These are phyloP conservation scores for Lagopus muta DNA, from an alignment of 2,113 vertebrate genomes.

Conservation along the genomic window DNA sequence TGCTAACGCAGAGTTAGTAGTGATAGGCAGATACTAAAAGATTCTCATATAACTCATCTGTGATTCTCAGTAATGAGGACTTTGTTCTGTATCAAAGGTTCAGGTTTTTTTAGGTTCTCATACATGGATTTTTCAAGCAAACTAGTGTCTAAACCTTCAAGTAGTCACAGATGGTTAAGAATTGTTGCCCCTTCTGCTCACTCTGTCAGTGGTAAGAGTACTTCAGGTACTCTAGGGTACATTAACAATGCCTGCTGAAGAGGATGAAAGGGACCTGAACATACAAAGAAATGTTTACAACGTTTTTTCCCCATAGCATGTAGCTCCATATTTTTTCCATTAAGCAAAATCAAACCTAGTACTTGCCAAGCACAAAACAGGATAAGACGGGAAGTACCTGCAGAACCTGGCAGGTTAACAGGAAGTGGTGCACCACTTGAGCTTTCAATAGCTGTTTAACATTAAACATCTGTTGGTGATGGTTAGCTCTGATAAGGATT, in stretches of 20 bases:
- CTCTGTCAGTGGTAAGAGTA: too few relatives aligned
- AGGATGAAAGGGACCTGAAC: background rate
- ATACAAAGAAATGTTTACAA: background rate
- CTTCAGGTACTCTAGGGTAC: too few relatives aligned
- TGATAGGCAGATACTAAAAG: background rate
- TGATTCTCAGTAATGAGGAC: background rate
- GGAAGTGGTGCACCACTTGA: constrained; percentile 90
- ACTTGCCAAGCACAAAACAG: background rate
- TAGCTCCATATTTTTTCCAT: background rate
- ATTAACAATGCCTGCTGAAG: background rate
- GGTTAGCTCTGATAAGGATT: constrained; percentile 91
- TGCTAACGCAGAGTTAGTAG: background rate
- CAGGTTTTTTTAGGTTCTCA: background rate
- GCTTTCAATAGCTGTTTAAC: constrained; percentile 92
- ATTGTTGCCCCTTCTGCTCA: background rate
- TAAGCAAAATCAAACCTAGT: rapidly evolving
- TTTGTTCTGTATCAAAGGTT: background rate
- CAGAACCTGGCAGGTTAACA: constrained; percentile 94
- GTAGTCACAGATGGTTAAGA: background rate
- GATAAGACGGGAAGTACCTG: constrained; percentile 81
- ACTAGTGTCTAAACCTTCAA: background rate
- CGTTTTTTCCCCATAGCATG: background rate
- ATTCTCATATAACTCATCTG: background rate
- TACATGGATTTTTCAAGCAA: background rate
- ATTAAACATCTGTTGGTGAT: constrained; percentile 93